Base-by-base conservation (phyloP, 2,888 invertebrate genomes). In the Agapostemon virescens region DNA sequence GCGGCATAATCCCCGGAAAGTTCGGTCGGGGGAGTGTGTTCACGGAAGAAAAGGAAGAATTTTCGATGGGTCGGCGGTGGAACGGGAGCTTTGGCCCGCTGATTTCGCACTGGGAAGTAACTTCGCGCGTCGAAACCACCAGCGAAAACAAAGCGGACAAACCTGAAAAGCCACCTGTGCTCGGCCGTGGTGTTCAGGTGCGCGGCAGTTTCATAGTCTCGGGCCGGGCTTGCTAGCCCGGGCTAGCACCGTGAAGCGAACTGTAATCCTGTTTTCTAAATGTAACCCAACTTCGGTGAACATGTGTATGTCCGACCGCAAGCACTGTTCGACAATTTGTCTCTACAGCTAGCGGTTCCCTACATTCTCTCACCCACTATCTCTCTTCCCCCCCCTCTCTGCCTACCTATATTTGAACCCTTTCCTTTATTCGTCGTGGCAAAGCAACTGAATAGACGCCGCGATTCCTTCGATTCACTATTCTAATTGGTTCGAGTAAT, bases 231-330 rank as follows among this genome's bases (percentile, higher is more conserved):
- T 69, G 30, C 45, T 69, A 26, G 52, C 33, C 58, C 26, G 4
- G 64, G 23, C 75, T 70, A 58, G 66, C 72, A n/a, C 79, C 66
- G 64, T 67, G 79, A 77, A 77, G 82, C 86, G 80, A 90, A 91
- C 91, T 91, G 89, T 91, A 91, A 91, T 91, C 91, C 90, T 91
- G 90, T 91, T 91, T 91, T 90, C 91, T 87, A 90, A 91, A 91
- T 89, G 90, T 88, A 88, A 82, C 83, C 85, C 87, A 90, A 91
- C 89, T 91, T 90, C 79, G 87, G 87, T 73, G 89, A 89, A 89
- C 90, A 89, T 89, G 88, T 90, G 90, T 90, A 89, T 86, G 82
- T 84, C 82, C 87, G 69, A 89, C 89, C 90, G 84, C 90, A 88
- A 88, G 87, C 88, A 84, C 88, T 87, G 87, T 89, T 88, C 89